A percentile compares a stretch with the other conserved stretches of the same genome.
Conservation (phyloP, 1,140 invertebrate genomes). For the Penaeus chinensis region DNA sequence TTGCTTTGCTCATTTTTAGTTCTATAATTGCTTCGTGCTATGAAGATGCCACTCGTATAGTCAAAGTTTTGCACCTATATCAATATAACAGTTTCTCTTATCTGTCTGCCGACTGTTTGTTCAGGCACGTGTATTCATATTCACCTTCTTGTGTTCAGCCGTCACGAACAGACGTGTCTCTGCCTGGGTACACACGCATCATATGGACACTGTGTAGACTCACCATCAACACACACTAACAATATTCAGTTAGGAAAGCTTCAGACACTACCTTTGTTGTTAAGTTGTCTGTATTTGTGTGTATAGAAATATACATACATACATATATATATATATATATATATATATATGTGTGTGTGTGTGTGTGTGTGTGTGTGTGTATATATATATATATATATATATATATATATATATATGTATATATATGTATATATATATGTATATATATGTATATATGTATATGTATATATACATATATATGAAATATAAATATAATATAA, state of each 20-base stretch:
- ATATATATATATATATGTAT: conserved; percentile 7
- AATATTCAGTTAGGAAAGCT: background rate
- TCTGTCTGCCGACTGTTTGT: no score
- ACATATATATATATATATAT: conserved; percentile 28
- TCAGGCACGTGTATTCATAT: no score
- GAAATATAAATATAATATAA: conserved; percentile 1
- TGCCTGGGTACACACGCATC: no score
- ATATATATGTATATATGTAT: conserved; percentile 18
- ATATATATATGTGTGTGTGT: conserved; percentile 13
- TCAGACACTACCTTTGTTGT: no score
- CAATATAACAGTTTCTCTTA: no score
- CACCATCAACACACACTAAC: background rate
- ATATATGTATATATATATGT: conserved; percentile 8
- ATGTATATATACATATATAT: background rate
- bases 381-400: conserved; percentile 22
- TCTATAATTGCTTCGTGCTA: no score
- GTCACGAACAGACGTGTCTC: no score
- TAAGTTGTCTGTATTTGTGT: background rate
- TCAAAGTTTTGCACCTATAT: no score
- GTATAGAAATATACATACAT: conserved; percentile 18
- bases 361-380: background rate
- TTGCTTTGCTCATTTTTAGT: no score
- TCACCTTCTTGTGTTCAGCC: no score
- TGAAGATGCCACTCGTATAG: no score
- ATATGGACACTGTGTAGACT: background rate